Evolutionary conservation across 2,113 vertebrate species (phyloP), one percentile per base, ranked within the genome.

Genomic region (Syrmaticus mikado): DNA sequence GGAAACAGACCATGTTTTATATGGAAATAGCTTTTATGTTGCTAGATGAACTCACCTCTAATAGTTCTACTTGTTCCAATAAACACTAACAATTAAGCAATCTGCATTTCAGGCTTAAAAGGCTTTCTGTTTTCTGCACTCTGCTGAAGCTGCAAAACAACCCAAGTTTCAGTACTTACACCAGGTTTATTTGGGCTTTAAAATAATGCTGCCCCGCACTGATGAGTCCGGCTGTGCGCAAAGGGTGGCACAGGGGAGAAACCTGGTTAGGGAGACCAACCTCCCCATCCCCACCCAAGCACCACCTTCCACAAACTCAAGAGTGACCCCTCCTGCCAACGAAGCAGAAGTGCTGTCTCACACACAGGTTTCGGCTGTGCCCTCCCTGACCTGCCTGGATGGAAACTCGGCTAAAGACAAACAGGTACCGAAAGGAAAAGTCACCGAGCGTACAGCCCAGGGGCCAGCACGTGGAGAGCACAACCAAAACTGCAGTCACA

Each of bases 241-340:
- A 84, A 87, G 68, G 22, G 30, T 1, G 24, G 70, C 27, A 48
- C 43, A 7, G 67, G 8, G 28, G 78, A 84, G 30, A 22, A 53
- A 72, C 24, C 60, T 66, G 88, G 77, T 27, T 40, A n/a, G 9
- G 0, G 19, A 90, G 41, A 82, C 73, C 58, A 84, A 70, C 43
- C 53, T 52, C n/a, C 8, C 8, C 36, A 82, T 67, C 91, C 77
- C 82, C 94, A 79, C 68, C 57, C 53, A 43, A 86, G 83, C 90
- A 65, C 30, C 78, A 89, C 92, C 74, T 68, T 72, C 52, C 73
- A 84, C 83, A 93, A 65, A 87, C 40, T 90, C 77, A 76, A 28
- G 61, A 65, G 86, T 90, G 90, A 96, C 88, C 93, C 66, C 61
- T 94, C 83, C 92, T 86, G 80, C 90, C 93, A 84, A 81, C 73